Evolutionary conservation across 2,113 vertebrate genomes (phyloP).

Genomic region (Acanthochromis polyacanthus): DNA sequence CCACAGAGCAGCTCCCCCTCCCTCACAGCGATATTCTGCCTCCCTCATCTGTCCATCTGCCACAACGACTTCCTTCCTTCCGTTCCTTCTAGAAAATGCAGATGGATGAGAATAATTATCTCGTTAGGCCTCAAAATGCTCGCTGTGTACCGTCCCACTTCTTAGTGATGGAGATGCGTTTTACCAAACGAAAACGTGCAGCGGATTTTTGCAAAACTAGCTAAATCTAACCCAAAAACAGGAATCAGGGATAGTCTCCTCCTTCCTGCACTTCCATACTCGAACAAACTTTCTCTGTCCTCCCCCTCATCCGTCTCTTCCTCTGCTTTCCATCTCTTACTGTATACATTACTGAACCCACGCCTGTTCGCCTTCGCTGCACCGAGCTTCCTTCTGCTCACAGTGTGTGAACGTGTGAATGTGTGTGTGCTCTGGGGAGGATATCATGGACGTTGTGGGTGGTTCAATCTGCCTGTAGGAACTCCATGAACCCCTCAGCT

Average conservation of each 20-base stretch:
- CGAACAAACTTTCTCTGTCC: constrained; percentile 57
- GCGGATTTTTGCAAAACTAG: too few species aligned
- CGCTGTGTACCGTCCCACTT: too few species aligned
- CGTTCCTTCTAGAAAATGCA: constrained; percentile 49
- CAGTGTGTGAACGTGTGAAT: background rate
- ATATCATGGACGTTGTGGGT: constrained; percentile 41
- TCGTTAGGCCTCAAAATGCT: constrained; percentile 22
- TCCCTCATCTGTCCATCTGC: constrained; percentile 52
- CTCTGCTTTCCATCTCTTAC: constrained; percentile 58
- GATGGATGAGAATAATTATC: constrained; percentile 61
- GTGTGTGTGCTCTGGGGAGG: background rate
- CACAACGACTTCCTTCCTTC: constrained; percentile 66
- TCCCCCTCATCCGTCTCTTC: constrained; percentile 40
- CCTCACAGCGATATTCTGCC: background rate
- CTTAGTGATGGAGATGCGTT: too few species aligned
- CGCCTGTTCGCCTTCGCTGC: constrained; percentile 45
- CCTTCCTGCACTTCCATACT: background rate
- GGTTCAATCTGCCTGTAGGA: constrained; percentile 7
- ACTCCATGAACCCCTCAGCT: constrained; percentile 21
- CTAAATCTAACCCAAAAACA: too few species aligned
- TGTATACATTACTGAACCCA: constrained; percentile 66
- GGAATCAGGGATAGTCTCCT: background rate
- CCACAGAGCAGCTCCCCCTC: too few species aligned
- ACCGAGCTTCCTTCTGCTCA: constrained; percentile 1
- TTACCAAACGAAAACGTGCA: too few species aligned